Conservation (phyloP, 2,888 invertebrate genomes). For the Sepiola atlantica region DNA sequence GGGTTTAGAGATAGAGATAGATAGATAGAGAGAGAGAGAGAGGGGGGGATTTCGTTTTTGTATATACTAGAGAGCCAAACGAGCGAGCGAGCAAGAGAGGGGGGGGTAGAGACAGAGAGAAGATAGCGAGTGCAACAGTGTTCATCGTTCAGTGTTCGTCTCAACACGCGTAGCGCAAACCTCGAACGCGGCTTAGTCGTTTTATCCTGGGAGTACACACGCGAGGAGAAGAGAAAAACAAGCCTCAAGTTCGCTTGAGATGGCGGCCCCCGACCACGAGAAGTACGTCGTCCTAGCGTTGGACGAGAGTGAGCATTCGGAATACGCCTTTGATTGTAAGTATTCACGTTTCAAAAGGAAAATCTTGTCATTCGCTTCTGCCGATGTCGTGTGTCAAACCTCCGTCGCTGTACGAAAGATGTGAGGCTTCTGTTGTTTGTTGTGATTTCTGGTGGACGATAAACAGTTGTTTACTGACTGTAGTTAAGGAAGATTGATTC, state of each 20-base stretch:
- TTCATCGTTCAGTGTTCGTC: not conserved
- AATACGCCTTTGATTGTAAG: constrained; percentile 45
- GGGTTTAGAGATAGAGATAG: too few relatives aligned
- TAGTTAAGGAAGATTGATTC: not conserved
- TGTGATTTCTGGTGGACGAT: not conserved
- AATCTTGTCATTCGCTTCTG: not conserved
- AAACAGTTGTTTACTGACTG: not conserved
- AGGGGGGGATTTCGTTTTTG: too few relatives aligned
- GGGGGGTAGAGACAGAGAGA: not conserved
- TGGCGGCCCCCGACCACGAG: constrained; percentile 39
- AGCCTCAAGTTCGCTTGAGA: not conserved
- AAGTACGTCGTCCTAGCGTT: constrained; percentile 42
- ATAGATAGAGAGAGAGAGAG: too few relatives aligned
- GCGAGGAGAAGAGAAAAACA: not conserved
- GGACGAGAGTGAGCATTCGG: constrained; percentile 46
- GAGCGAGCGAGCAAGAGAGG: not conserved
- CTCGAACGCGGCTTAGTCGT: not conserved
- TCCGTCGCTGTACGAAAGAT: not conserved
- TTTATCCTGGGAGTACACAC: not conserved
- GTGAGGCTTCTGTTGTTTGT: not conserved
- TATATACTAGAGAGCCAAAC: too few relatives aligned
- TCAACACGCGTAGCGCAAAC: not conserved
- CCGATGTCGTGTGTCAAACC: not conserved
- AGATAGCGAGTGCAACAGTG: not conserved
- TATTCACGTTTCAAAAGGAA: not conserved